These are phyloP conservation scores for Ormyrus nitidulus DNA, from an alignment of 2,888 invertebrate species.

Conservation along the genomic window DNA sequence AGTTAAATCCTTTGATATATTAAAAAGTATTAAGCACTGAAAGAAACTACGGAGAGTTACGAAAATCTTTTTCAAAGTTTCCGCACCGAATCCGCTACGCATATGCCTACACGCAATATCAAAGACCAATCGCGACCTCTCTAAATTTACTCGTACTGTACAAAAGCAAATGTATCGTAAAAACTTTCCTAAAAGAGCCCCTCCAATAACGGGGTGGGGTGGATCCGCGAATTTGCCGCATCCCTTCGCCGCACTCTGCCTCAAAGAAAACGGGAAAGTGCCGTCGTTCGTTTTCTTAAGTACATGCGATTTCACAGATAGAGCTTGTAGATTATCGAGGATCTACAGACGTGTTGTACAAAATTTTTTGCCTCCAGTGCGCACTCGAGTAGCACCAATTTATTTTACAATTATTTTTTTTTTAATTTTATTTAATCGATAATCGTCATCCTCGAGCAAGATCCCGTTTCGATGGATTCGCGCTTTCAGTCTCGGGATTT, in stretches of 20 bases:
- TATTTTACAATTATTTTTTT: background rate
- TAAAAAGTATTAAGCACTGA: constrained; percentile 47
- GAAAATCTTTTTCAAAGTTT: constrained; percentile 22
- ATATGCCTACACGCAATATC: constrained; percentile 40
- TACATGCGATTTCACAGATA: constrained; percentile 35
- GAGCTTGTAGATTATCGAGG: constrained; percentile 28
- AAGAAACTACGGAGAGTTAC: constrained; percentile 43
- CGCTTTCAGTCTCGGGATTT: constrained; percentile 49
- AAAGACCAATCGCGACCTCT: constrained; percentile 32
- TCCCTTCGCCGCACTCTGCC: constrained; percentile 47
- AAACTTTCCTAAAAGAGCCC: constrained; percentile 30
- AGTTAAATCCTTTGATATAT: constrained; percentile 25
- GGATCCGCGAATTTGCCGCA: constrained; percentile 22
- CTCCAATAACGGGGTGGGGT: background rate
- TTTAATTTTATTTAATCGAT: constrained; percentile 18
- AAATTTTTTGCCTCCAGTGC: constrained; percentile 37
- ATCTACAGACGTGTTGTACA: constrained; percentile 39
- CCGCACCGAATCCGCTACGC: constrained; percentile 11
- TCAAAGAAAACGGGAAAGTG: constrained; percentile 1
- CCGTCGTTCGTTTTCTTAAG: constrained; percentile 19
- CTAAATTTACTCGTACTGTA: constrained; percentile 32
- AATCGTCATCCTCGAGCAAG: constrained; percentile 47
- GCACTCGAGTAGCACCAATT: constrained; percentile 52
- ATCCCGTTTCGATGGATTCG: constrained; percentile 40
- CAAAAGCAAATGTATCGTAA: constrained; percentile 45